phyloP scores from a whole-genome alignment of 2,888 invertebrate genomes.

The Epicampocera succincta region DNA sequence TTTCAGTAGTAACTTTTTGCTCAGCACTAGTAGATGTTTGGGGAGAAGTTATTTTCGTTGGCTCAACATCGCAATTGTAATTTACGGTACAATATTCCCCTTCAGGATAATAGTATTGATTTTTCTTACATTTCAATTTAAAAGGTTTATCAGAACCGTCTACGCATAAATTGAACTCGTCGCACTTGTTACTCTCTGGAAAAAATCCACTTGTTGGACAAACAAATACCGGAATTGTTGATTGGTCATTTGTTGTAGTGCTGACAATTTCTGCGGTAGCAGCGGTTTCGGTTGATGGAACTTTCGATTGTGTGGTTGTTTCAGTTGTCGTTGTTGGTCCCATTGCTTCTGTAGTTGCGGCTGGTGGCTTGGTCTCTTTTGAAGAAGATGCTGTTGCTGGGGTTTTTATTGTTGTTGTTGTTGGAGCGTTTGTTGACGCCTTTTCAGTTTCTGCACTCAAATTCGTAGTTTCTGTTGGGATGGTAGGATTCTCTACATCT shows the following conservation, averaged over 20 bases:
- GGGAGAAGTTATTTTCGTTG: background rate
- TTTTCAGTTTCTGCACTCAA: constrained; percentile 25
- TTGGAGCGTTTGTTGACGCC: constrained; percentile 33
- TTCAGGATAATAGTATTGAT: constrained; percentile 72
- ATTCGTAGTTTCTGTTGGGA: constrained; percentile 18
- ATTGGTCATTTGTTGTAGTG: constrained; percentile 25
- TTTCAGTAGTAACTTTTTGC: background rate
- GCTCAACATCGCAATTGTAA: constrained; percentile 67
- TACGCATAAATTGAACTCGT: constrained; percentile 71
- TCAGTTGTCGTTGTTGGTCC: background rate
- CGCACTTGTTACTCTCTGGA: constrained; percentile 71
- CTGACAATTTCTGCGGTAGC: background rate
- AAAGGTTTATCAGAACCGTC: constrained; percentile 20
- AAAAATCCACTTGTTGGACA: constrained; percentile 74
- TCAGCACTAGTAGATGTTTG: background rate
- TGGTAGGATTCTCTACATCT: constrained; percentile 13
- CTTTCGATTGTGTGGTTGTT: background rate
- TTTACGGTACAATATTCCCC: constrained; percentile 65
- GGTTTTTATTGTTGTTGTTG: constrained; percentile 17
- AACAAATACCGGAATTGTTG: constrained; percentile 28
- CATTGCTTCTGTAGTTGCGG: constrained; percentile 31
- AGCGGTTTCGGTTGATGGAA: background rate
- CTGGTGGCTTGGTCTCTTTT: constrained; percentile 15
- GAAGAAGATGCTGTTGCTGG: background rate
- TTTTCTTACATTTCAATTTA: constrained; percentile 69